Evolutionary conservation across 2,888 invertebrate genomes (phyloP).

Genomic region (Octodonta nipae): DNA sequence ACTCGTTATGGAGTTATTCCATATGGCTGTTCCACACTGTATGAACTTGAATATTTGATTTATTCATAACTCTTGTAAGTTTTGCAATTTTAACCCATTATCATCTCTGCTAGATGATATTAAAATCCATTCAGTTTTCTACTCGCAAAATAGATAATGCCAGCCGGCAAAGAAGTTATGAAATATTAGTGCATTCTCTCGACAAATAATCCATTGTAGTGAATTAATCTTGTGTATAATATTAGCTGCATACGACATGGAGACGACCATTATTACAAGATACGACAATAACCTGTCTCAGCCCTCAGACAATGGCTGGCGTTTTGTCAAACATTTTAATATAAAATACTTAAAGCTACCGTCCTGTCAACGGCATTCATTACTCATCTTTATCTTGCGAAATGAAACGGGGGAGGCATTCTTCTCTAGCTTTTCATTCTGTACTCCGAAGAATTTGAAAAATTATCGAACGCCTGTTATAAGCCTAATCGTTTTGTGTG

Average conservation of each 20-base stretch:
- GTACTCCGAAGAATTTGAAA: too few species aligned
- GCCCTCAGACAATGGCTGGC: slow-evolving; percentile 28
- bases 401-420: slow-evolving; percentile 3
- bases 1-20: too few species aligned
- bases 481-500: too few species aligned
- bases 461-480: too few species aligned
- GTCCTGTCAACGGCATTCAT: slow-evolving; percentile 17
- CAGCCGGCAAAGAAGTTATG: slow-evolving; percentile 13
- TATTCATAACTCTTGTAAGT: too few species aligned
- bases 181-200: slow-evolving; percentile 9
- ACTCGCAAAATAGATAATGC: too few species aligned
- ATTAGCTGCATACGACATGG: slow-evolving; percentile 18
- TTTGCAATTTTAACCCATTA: too few species aligned
- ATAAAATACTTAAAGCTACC: slow-evolving; percentile 25
- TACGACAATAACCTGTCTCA: slow-evolving; percentile 28
- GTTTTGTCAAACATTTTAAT: slow-evolving; percentile 30
- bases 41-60: too few species aligned
- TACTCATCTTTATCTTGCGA: slow-evolving; percentile 15
- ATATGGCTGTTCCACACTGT: too few species aligned
- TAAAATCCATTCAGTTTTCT: too few species aligned
- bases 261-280: slow-evolving; percentile 20
- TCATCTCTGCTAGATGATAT: too few species aligned
- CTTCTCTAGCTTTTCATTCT: too few species aligned
- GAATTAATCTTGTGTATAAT: slow-evolving; percentile 20
- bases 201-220: slow-evolving; percentile 15